Percentiles rank a stretch among this genome's conserved stretches.
These are phyloP conservation scores for Bos indicus DNA, from an alignment of 2,113 vertebrate genomes.

Conservation along the genomic window DNA sequence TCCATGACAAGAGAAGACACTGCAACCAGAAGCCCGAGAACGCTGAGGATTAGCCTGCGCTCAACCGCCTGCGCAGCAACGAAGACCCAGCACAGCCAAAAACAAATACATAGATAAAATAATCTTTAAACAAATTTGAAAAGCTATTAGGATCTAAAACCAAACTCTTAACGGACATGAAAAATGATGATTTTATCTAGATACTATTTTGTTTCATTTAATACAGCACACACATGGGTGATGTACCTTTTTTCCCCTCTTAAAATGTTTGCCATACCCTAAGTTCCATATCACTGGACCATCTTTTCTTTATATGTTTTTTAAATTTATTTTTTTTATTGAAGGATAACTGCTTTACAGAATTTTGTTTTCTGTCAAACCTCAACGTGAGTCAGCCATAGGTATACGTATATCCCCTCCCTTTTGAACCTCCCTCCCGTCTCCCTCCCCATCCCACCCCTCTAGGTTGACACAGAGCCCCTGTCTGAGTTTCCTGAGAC, in stretches of 20 bases:
- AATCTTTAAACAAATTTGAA: not conserved
- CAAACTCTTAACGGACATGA: not conserved
- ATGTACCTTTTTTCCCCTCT: not conserved
- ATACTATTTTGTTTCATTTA: not conserved
- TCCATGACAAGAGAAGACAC: not conserved
- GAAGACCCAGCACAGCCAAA: not conserved
- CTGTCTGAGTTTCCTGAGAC: not conserved
- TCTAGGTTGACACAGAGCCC: not conserved
- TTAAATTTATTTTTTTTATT: not conserved
- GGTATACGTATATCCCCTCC: not conserved
- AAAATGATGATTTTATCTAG: not conserved
- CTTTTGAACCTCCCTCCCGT: not conserved
- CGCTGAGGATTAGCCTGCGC: rapidly evolving
- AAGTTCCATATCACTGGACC: not conserved
- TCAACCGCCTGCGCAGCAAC: not conserved
- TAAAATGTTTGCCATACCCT: not conserved
- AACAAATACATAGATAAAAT: not conserved
- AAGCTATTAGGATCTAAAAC: not conserved
- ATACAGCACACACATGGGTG: not conserved
- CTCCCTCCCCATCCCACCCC: not conserved
- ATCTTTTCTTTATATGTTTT: not conserved
- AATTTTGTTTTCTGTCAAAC: not conserved
- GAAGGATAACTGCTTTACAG: not conserved
- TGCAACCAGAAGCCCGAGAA: rapidly evolving
- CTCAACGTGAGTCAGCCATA: not conserved